Evolutionary conservation across 2,797 vertebrate species (phyloP), one percentile per base, ranked within the genome.

Genomic region (Tauraco hartlaubi): DNA sequence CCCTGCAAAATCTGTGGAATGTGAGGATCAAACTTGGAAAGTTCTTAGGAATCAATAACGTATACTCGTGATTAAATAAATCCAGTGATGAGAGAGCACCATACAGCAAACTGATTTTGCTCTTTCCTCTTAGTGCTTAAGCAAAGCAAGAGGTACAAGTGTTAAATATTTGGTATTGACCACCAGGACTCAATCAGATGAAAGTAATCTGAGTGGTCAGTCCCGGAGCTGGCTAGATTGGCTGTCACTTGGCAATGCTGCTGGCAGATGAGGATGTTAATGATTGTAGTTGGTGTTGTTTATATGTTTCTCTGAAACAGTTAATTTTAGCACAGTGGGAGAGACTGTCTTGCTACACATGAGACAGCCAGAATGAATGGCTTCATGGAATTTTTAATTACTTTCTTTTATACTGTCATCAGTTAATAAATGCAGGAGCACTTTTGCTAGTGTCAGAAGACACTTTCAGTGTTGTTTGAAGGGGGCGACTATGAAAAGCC

Each of bases 251-350:
- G 79, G 54, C 80, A 84, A 1, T 73, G 71, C 52, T 88, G 68
- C 61, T 73, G 92, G 84, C 75, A 91, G 64, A 85, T 88, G 69
- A 62, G 43, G 46, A 43, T 89, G 54, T 91, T 92, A 92, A 88
- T 94, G 94, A 93, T 74, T 94, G 76, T 25, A 51, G 46, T 62
- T 92, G 77, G 48, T 3, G 4, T 67, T 90, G 69, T 92, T 95
- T 75, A 62, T 69, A 29, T 3, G 5, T 77, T 85, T 90, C 80
- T 61, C 37, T 75, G 73, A 95, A 97, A 91, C 15, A 67, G 77
- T 95, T 86, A 82, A 77, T 95, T 90, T 96, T 88, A 95, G 73
- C 71, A 73, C 62, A 63, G 49, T 66, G 54, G 74, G 78, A 91
- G 90, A 78, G 20, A 44, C 35, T 49, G 83, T 85, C 68, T 92